Evolutionary conservation across 2,113 vertebrate genomes (phyloP).

Genomic region (Notothenia rossii): DNA sequence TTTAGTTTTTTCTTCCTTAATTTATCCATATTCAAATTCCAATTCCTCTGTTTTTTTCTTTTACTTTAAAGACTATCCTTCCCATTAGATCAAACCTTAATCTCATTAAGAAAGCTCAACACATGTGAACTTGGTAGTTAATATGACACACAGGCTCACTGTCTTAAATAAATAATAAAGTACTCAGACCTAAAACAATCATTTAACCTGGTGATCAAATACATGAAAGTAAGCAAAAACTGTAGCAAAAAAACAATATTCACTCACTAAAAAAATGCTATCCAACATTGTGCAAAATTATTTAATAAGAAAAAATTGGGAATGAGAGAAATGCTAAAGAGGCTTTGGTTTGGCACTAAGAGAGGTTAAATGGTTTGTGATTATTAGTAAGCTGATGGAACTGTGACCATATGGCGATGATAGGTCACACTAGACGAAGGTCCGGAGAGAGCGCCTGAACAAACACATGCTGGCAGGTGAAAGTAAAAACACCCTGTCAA

Average conservation of each 20-base stretch:
- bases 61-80: not conserved
- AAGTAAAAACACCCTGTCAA: constrained; percentile 77
- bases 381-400: constrained; percentile 42
- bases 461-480: constrained; percentile 66
- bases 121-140: constrained; percentile 2
- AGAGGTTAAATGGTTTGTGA: constrained; percentile 46
- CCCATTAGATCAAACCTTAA: not conserved
- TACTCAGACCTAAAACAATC: not conserved
- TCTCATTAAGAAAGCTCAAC: constrained; percentile 10
- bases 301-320: not conserved
- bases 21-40: not conserved
- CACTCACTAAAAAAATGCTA: not conserved
- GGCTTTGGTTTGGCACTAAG: constrained; percentile 19
- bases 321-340: not conserved
- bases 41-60: not conserved
- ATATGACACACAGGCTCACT: not conserved
- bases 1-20: not conserved
- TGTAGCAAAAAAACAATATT: not conserved
- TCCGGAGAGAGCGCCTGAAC: constrained; percentile 61
- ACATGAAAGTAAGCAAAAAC: constrained; percentile 2
- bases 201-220: constrained; percentile 2
- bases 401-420: constrained; percentile 65
- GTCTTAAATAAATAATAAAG: not conserved
- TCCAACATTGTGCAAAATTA: not conserved
- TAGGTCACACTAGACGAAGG: constrained; percentile 69